Conservation (phyloP, 2,113 vertebrate species). For the Rhynchomys soricoides region DNA sequence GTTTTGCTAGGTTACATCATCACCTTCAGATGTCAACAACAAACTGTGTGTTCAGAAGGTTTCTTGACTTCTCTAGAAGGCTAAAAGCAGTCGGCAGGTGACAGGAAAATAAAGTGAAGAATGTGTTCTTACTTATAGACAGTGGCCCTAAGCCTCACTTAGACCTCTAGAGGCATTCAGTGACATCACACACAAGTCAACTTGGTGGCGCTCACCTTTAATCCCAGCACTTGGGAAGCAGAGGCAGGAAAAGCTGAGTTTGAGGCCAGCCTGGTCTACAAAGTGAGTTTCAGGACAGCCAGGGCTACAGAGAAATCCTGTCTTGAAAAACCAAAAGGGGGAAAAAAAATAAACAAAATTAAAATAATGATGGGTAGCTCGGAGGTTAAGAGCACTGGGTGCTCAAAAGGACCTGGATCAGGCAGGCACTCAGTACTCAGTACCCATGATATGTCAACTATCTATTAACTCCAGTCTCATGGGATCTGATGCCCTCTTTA, state of each 20-base stretch:
- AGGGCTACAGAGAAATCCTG: not conserved
- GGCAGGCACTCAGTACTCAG: too few species aligned
- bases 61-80: not conserved
- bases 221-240: not conserved
- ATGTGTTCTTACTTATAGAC: slow-evolving; percentile 43
- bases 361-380: not conserved
- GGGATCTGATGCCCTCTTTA: not conserved
- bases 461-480: not conserved
- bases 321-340: not conserved
- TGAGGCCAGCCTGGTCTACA: not conserved
- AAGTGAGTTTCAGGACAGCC: not conserved
- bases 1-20: not conserved
- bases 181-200: not conserved
- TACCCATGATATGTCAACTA: not conserved
- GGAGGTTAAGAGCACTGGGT: not conserved
- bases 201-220: not conserved
- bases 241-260: not conserved
- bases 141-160: not conserved
- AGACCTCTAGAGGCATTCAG: slow-evolving; percentile 33
- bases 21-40: slow-evolving; percentile 20
- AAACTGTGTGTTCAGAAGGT: not conserved
- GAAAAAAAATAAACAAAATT: not conserved
- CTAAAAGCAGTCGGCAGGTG: slow-evolving; percentile 30
- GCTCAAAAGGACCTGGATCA: not conserved
- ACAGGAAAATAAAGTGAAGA: slow-evolving; percentile 38